Conservation (phyloP, 2,888 invertebrate species). For the Andrena praecox region DNA sequence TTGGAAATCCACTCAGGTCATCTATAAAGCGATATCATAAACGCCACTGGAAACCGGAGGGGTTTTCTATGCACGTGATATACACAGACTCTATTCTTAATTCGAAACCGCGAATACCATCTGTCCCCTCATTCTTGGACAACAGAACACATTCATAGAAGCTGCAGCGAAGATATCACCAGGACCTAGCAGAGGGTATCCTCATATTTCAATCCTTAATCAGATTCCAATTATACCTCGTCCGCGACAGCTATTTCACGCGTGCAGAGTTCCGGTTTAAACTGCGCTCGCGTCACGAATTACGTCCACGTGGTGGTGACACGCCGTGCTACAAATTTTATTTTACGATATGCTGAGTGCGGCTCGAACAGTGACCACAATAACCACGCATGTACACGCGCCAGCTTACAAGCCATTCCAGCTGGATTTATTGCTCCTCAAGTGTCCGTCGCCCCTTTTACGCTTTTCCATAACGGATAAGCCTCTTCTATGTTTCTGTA, state of each 20-base stretch:
- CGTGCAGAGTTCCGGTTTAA: conserved; percentile 49
- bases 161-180: background rate
- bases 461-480: conserved; percentile 39
- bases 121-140: background rate
- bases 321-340: conserved; percentile 67
- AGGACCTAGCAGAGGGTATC: conserved; percentile 7
- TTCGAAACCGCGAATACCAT: too few relatives aligned
- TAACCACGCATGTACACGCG: conserved; percentile 14
- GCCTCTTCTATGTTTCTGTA: conserved; percentile 24
- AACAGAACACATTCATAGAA: background rate
- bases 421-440: conserved; percentile 61
- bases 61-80: too few relatives aligned
- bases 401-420: conserved; percentile 47
- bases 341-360: conserved; percentile 70
- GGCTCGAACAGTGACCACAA: conserved; percentile 46
- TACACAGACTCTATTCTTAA: too few relatives aligned
- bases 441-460: conserved; percentile 36
- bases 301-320: conserved; percentile 55
- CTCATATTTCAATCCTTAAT: conserved; percentile 36
- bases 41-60: too few relatives aligned
- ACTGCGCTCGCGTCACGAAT: conserved; percentile 59
- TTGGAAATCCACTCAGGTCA: too few relatives aligned
- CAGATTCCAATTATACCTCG: conserved; percentile 47
- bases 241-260: conserved; percentile 26
- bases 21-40: too few relatives aligned